Evolutionary conservation across 2,797 vertebrate genomes (phyloP), one percentile per base, ranked within the genome.

Genomic region (Cirrhinus mrigala): DNA sequence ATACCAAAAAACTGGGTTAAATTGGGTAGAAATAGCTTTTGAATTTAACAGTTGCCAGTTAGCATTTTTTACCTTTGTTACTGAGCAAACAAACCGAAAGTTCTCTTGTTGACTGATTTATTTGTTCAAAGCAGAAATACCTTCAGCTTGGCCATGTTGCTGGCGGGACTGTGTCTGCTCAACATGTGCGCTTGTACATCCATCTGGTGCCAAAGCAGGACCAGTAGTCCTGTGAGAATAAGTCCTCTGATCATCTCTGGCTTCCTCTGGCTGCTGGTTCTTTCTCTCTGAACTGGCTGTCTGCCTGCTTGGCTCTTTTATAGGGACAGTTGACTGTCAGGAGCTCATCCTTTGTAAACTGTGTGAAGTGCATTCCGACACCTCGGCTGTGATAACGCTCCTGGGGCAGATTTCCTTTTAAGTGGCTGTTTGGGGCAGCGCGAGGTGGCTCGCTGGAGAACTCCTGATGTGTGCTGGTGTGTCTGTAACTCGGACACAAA

Each of bases 351-450:
- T 95, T 93, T 90, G 92, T 90, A 87, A 74, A 95, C 93, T 88
- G 90, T 91, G 92, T 95, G 88, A 92, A 95, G 95, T 92, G 91
- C 96, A 97, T 97, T 97, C 96, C 95, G 93, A 94, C 94, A 96
- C 95, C 92, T 94, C 89, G 7, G 24, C 46, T 79, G 87, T 85
- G 91, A 96, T 96, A 93, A 95, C 92, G 83, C 90, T 89, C 88
- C 91, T 52, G 89, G 92, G 14, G 94, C 94, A 93, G 91, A 96
- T 96, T 96, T 96, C 94, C 93, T 93, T 93, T 94, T 92, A 96
- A 96, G 96, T 94, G 94, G 92, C 90, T 90, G 93, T 94, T 92
- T 91, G 92, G 91, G 90, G 93, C 88, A 85, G 86, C 79, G 83
- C 89, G 92, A 92, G 92, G 92, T 86, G 89, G 79, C 84, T 89